Percentiles rank a stretch among this genome's conserved stretches.
These are phyloP conservation scores for Caenorhabditis briggsae DNA, from an alignment of 1,140 invertebrate species.

Conservation along the genomic window DNA sequence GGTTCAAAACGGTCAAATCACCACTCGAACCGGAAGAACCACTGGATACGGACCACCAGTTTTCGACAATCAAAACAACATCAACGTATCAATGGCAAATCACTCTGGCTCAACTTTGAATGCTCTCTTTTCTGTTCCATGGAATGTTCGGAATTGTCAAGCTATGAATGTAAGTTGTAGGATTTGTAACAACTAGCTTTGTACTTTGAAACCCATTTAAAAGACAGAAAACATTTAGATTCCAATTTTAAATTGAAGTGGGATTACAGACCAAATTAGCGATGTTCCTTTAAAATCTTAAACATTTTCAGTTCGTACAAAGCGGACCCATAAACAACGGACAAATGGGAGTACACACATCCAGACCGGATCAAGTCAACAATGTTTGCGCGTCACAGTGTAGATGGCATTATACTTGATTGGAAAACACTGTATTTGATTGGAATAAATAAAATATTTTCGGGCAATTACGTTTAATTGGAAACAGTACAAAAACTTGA, in stretches of 20 bases:
- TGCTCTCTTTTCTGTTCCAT: slow-evolving; percentile 10
- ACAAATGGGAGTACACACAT: slow-evolving; percentile 16
- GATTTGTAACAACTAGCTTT: too few relatives aligned
- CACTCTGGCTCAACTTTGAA: slow-evolving; percentile 30
- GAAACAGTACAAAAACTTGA: too few relatives aligned
- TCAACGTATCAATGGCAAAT: slow-evolving; percentile 1
- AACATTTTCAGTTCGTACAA: slow-evolving; percentile 30
- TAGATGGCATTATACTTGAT: background rate
- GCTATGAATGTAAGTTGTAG: slow-evolving; percentile 46
- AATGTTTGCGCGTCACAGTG: slow-evolving; percentile 34
- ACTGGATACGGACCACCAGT: slow-evolving; percentile 31
- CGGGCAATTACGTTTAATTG: too few relatives aligned
- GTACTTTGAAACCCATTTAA: background rate
- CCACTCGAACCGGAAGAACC: background rate
- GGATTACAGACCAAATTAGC: background rate
- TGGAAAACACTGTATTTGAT: background rate
- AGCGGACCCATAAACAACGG: slow-evolving; percentile 44
- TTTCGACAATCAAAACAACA: slow-evolving; percentile 3
- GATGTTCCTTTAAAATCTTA: too few relatives aligned
- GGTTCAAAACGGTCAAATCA: slow-evolving; percentile 21
- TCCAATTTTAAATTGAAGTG: background rate
- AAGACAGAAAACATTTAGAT: too few relatives aligned
- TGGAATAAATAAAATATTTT: too few relatives aligned
- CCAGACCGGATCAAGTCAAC: slow-evolving; percentile 51
- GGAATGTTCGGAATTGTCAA: slow-evolving; percentile 33